phyloP scores from a whole-genome alignment of 2,888 invertebrate genomes.

The Hyalella azteca region DNA sequence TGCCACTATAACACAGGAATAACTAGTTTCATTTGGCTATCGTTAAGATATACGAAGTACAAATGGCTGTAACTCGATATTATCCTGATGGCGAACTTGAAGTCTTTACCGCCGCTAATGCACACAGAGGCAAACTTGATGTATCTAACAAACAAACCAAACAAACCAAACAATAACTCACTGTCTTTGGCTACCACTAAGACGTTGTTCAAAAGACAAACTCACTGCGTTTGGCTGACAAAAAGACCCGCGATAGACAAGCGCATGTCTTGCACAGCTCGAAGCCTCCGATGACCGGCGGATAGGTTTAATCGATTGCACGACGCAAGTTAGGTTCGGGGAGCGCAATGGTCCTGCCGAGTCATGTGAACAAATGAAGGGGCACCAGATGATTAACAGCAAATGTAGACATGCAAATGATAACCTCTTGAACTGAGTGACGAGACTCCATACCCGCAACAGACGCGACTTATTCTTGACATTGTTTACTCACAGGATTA shows the following conservation, averaged over 20 bases:
- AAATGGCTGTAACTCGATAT: too few relatives aligned
- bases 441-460: slow-evolving; percentile 23
- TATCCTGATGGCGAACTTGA: too few relatives aligned
- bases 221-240: background rate
- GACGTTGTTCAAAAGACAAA: background rate
- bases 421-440: slow-evolving; percentile 37
- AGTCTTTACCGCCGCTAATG: too few relatives aligned
- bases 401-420: slow-evolving; percentile 37
- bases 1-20: too few relatives aligned
- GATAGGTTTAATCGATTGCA: slow-evolving; percentile 26
- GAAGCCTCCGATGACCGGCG: background rate
- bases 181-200: too few relatives aligned
- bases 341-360: slow-evolving; percentile 10
- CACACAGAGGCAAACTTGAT: too few relatives aligned
- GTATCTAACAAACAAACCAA: too few relatives aligned
- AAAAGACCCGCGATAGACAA: too few relatives aligned
- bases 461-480: slow-evolving; percentile 33
- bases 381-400: slow-evolving; percentile 32
- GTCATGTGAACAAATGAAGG: slow-evolving; percentile 36
- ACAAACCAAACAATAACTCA: too few relatives aligned
- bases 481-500: slow-evolving; percentile 32
- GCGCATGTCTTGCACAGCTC: background rate
- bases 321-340: background rate
- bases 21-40: too few relatives aligned
- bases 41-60: too few relatives aligned